Evolutionary conservation across 2,888 invertebrate species (phyloP), one percentile per base, ranked within the genome.

Genomic region (Myopa testacea): DNA sequence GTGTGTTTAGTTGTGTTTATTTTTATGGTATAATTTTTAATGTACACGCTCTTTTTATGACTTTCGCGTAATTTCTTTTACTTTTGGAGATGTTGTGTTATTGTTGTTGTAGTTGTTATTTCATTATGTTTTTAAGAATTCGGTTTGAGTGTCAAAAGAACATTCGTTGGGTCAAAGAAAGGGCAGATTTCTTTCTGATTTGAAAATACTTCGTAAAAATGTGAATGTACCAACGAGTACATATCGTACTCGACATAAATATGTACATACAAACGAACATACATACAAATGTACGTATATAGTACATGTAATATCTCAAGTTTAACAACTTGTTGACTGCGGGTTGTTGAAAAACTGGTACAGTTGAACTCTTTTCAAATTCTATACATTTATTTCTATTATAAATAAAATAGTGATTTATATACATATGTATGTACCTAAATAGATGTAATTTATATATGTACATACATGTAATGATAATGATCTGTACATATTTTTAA

Each of bases 391-490:
- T 26, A 6, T 5, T 1, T 62, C n/a, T 26, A 62, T 2, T 62
- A 1, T 10, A n/a, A 16, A n/a, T 58, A 5, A 16, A n/a, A n/a
- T n/a, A 58, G 16, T 12, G 4, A 58, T 19, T 58, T 16, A 16
- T 67, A 67, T 40, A 40, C 38, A 4, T 50, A 68, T 34, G 45
- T 16, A 19, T 8, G 14, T 45, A 68, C 14, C 16, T 68, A 52
- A 6, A 74, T n/a, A 37, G 16, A 62, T 63, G 7, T 63, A 26
- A 7, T 73, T 34, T 65, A 34, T 73, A 38, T 37, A 50, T 75
- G 81, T 84, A 79, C 26, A 45, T n/a, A 45, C 3, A 45, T 50
- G n/a, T 68, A 68, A n/a, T 40, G n/a, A 3, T 68, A 38, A n/a
- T 19, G 5, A 37, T 68, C 14, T 45, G 12, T 19, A 38, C 8